phyloP scores from a whole-genome alignment of 2,888 invertebrate genomes.

The Cerceris rybyensis region DNA sequence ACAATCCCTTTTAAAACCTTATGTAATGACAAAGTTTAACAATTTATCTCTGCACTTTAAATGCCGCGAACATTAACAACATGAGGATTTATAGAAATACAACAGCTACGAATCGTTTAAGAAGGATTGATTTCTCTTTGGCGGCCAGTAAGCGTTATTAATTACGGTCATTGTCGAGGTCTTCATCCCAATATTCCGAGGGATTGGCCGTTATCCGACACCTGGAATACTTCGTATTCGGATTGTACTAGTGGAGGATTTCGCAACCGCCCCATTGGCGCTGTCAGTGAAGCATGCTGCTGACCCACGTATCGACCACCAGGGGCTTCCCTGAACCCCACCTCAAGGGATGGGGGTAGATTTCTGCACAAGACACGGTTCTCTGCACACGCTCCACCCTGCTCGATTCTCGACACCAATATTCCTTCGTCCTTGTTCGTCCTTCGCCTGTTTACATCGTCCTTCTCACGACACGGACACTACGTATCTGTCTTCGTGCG shows the following conservation, averaged over 20 bases:
- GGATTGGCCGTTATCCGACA: conserved; percentile 15
- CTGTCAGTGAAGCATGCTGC: conserved; percentile 73
- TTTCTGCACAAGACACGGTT: conserved; percentile 56
- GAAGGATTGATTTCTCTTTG: conserved; percentile 24
- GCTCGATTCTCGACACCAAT: conserved; percentile 53
- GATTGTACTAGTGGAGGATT: conserved; percentile 70
- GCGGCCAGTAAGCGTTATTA: conserved; percentile 54
- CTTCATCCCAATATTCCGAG: conserved; percentile 36
- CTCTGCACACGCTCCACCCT: conserved; percentile 50
- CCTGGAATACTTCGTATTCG: conserved; percentile 64
- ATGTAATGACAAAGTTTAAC: too few species aligned
- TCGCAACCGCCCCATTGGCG: conserved; percentile 73
- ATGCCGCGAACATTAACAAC: too few species aligned
- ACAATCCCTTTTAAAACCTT: too few species aligned
- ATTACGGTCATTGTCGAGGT: conserved; percentile 59
- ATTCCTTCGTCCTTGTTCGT: conserved; percentile 46
- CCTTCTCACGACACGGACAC: conserved; percentile 42
- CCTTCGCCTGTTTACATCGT: conserved; percentile 55
- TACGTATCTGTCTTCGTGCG: conserved; percentile 33
- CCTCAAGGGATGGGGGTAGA: conserved; percentile 31
- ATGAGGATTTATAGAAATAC: not conserved
- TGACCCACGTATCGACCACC: conserved; percentile 74
- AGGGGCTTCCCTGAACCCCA: conserved; percentile 40
- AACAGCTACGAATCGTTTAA: not conserved
- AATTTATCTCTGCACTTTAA: too few species aligned